Evolutionary conservation across 2,797 vertebrate genomes (phyloP).

Genomic region (Molossus molossus): DNA sequence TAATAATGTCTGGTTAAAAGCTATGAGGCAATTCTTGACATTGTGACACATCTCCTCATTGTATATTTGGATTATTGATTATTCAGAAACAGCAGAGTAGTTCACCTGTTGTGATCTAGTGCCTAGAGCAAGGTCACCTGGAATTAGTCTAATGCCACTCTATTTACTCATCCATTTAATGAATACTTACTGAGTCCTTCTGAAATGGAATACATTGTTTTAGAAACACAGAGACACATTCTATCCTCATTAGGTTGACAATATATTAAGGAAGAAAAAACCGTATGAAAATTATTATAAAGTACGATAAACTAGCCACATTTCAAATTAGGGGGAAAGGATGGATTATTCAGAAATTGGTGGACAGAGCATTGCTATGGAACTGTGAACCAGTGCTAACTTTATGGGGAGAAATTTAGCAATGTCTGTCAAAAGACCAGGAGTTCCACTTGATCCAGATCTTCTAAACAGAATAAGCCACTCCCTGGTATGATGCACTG

Average conservation of each 20-base stretch:
- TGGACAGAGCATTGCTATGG: neutral
- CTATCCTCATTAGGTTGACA: neutral
- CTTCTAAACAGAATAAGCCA: neutral
- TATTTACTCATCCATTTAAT: neutral
- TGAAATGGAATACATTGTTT: neutral
- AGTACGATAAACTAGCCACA: constrained; percentile 22
- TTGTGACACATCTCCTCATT: constrained; percentile 5
- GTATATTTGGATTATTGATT: neutral
- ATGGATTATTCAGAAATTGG: neutral
- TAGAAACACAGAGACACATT: constrained; percentile 17
- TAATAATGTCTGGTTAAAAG: constrained; percentile 1
- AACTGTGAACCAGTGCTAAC: neutral
- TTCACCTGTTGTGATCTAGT: neutral
- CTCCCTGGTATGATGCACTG: neutral
- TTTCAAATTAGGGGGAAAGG: neutral
- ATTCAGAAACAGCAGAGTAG: neutral
- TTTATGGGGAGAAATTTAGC: neutral
- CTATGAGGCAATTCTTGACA: neutral
- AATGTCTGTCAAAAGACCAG: neutral
- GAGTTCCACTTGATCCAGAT: constrained; percentile 6
- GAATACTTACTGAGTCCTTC: constrained; percentile 27
- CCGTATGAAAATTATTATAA: neutral
- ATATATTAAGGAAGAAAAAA: constrained; percentile 17
- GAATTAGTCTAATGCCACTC: neutral
- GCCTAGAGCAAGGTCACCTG: neutral